phyloP scores from a whole-genome alignment of 1,140 invertebrate species.

The Belonocnema kinseyi region DNA sequence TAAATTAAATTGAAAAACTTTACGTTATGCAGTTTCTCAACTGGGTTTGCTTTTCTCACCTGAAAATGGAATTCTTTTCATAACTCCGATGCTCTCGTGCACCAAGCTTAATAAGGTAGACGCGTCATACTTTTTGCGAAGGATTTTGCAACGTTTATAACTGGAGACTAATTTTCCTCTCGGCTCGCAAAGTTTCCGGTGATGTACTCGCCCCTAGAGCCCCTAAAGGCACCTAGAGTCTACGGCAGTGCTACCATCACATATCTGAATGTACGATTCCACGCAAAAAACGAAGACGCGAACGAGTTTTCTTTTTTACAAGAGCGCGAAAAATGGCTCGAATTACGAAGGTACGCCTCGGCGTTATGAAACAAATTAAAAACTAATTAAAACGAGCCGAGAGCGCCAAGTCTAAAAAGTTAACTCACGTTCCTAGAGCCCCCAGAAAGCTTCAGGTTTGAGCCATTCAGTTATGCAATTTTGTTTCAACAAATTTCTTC shows the following conservation, averaged over 20 bases:
- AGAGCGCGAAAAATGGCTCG: constrained; percentile 55
- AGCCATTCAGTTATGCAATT: neutral
- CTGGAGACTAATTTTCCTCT: constrained; percentile 64
- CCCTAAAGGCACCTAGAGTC: constrained; percentile 22
- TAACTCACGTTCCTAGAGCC: neutral
- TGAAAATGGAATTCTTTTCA: constrained; percentile 7
- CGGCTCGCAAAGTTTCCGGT: constrained; percentile 58
- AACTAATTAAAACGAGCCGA: constrained; percentile 67
- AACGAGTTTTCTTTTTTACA: neutral
- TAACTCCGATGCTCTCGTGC: neutral
- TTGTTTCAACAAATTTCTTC: too few relatives aligned
- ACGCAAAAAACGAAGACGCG: neutral
- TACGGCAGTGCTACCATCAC: constrained; percentile 9
- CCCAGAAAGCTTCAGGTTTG: neutral
- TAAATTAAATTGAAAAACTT: too few relatives aligned
- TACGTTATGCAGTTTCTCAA: neutral
- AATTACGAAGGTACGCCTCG: constrained; percentile 62
- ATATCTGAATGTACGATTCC: neutral
- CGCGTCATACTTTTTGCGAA: constrained; percentile 37
- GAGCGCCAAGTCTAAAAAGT: constrained; percentile 2
- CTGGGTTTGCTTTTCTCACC: neutral
- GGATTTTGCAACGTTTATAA: constrained; percentile 56
- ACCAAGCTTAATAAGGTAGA: constrained; percentile 37
- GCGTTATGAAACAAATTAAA: constrained; percentile 69
- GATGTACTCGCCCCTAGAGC: constrained; percentile 64